Evolutionary conservation across 2,888 invertebrate genomes (phyloP).

Genomic region (Invenusta paracnida): DNA sequence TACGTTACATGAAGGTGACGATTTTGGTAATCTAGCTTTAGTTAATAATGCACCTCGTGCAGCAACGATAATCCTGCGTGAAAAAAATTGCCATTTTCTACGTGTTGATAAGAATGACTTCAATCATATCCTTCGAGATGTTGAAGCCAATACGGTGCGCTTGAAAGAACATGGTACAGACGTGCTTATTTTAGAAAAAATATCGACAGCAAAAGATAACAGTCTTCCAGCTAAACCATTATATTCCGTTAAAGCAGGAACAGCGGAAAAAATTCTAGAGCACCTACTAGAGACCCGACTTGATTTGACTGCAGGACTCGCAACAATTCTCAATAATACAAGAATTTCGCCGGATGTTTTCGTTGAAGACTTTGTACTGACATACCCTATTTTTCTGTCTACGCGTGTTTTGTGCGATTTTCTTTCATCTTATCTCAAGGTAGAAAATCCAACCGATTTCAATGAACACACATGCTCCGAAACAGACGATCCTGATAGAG

Average conservation of each 20-base stretch:
- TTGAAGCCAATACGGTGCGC: slow-evolving; percentile 79
- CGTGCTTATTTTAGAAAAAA: slow-evolving; percentile 73
- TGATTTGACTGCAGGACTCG: slow-evolving; percentile 63
- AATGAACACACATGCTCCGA: slow-evolving; percentile 8
- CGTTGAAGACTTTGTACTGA: slow-evolving; percentile 75
- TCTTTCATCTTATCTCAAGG: slow-evolving; percentile 69
- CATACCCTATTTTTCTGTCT: slow-evolving; percentile 77
- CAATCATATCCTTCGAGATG: slow-evolving; percentile 72
- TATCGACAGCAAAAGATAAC: slow-evolving; percentile 18
- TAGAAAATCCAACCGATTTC: not conserved
- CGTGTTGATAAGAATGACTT: slow-evolving; percentile 80
- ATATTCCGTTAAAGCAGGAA: slow-evolving; percentile 80
- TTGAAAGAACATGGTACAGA: slow-evolving; percentile 78
- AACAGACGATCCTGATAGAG: slow-evolving; percentile 11
- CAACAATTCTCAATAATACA: slow-evolving; percentile 52
- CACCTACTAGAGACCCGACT: slow-evolving; percentile 75
- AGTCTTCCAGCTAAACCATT: slow-evolving; percentile 51
- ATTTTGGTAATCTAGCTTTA: slow-evolving; percentile 78
- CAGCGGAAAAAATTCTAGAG: slow-evolving; percentile 78
- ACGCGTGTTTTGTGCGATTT: slow-evolving; percentile 71
- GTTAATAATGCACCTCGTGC: slow-evolving; percentile 80
- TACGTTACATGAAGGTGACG: slow-evolving; percentile 76
- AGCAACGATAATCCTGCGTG: slow-evolving; percentile 74
- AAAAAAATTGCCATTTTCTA: slow-evolving; percentile 77
- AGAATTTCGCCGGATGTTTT: slow-evolving; percentile 66